A percentile compares a stretch with the other conserved stretches of the same genome.
Evolutionary conservation across 2,113 vertebrate genomes (phyloP).

Genomic region (Heteronetta atricapilla): DNA sequence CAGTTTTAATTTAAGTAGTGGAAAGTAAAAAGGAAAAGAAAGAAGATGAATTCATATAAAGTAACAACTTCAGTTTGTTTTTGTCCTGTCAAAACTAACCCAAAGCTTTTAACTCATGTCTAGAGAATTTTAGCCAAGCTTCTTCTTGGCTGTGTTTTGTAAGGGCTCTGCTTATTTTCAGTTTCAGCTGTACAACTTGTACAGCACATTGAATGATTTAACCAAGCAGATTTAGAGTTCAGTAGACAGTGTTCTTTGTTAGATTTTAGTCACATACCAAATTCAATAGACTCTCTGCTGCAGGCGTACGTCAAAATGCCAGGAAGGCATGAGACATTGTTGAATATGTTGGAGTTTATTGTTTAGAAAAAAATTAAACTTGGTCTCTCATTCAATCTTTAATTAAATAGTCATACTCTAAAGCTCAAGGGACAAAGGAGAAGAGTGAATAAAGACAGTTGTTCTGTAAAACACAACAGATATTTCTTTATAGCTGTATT

Average conservation of each 20-base stretch:
- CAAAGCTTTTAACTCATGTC: neutral
- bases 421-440: conserved; percentile 61
- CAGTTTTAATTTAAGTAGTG: neutral
- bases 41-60: neutral
- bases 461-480: conserved; percentile 48
- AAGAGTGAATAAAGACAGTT: conserved; percentile 44
- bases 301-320: conserved; percentile 74
- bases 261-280: conserved; percentile 75
- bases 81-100: neutral
- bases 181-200: conserved; percentile 65
- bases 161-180: conserved; percentile 62
- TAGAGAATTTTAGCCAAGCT: conserved; percentile 54
- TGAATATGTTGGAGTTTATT: conserved; percentile 72
- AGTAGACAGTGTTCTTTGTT: conserved; percentile 75
- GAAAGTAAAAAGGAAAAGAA: neutral
- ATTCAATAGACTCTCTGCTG: conserved; percentile 76
- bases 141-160: neutral
- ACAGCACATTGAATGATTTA: conserved; percentile 64
- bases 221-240: conserved; percentile 72
- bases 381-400: conserved; percentile 66
- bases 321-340: conserved; percentile 72
- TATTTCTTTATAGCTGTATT: conserved; percentile 44
- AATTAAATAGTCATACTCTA: conserved; percentile 71
- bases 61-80: neutral
- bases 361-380: conserved; percentile 75